Evolutionary conservation across 2,888 invertebrate species (phyloP).

Genomic region (Phoronis australis): DNA sequence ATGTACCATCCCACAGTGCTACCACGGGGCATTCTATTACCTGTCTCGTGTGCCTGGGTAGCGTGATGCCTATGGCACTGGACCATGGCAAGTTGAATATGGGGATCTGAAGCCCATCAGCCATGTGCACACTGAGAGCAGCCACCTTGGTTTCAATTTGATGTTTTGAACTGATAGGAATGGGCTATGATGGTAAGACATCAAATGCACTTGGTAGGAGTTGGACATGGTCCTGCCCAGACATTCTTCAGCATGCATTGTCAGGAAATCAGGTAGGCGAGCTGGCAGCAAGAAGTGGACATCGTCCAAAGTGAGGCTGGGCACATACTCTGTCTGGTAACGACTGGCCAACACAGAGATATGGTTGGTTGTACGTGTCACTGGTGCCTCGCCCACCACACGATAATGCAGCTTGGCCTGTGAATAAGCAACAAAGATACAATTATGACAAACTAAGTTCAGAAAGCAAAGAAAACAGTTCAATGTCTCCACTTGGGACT

Average conservation of each 20-base stretch:
- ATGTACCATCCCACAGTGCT: too few relatives aligned
- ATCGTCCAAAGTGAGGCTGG: conserved; percentile 19
- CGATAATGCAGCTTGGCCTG: conserved; percentile 33
- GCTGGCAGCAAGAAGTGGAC: conserved; percentile 29
- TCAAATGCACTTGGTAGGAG: conserved; percentile 33
- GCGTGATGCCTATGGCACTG: conserved; percentile 25
- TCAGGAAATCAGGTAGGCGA: conserved; percentile 16
- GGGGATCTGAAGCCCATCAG: conserved; percentile 20
- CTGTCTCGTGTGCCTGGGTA: conserved; percentile 22
- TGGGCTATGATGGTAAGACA: conserved; percentile 27
- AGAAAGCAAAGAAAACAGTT: too few relatives aligned
- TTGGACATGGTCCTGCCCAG: conserved; percentile 6
- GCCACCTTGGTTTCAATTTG: conserved; percentile 31
- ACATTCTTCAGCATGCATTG: neutral
- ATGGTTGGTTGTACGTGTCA: conserved; percentile 19
- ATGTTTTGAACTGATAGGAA: conserved; percentile 16
- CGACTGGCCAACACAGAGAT: conserved; percentile 26
- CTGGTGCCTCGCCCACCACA: conserved; percentile 28
- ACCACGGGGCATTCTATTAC: too few relatives aligned
- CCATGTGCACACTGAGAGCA: conserved; percentile 33
- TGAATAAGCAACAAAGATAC: conserved; percentile 12
- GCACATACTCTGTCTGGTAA: conserved; percentile 14
- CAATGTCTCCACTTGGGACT: too few relatives aligned
- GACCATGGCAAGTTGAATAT: conserved; percentile 22
- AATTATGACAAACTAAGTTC: too few relatives aligned